Evolutionary conservation across 2,797 vertebrate species (phyloP).

Genomic region (Apodemus agrarius): DNA sequence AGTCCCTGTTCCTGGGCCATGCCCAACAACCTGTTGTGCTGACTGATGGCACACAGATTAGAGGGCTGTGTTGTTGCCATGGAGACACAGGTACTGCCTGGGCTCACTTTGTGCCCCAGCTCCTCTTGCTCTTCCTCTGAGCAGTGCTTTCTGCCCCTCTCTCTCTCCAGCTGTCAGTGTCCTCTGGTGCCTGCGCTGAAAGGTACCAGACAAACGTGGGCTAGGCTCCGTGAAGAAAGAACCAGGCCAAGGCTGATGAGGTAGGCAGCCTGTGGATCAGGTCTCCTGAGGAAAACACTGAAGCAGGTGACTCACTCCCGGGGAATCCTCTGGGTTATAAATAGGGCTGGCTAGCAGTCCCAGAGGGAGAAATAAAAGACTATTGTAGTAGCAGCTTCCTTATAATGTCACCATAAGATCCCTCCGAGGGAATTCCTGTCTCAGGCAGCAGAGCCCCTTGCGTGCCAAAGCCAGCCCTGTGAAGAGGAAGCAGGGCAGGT

Average conservation of each 20-base stretch:
- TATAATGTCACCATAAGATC: conserved; percentile 37
- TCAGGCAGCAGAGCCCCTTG: not conserved
- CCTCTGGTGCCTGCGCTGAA: not conserved
- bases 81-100: not conserved
- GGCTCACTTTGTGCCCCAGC: fast-evolving
- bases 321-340: conserved; percentile 64
- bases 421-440: conserved; percentile 26
- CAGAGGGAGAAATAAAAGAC: conserved; percentile 2
- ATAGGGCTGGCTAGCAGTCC: not conserved
- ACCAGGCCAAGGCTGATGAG: not conserved
- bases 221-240: not conserved
- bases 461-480: not conserved
- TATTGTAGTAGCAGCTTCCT: conserved; percentile 60
- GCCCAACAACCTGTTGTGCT: fast-evolving
- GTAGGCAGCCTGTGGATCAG: not conserved
- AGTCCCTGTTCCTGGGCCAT: not conserved
- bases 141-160: not conserved
- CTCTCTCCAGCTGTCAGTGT: not conserved
- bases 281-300: not conserved
- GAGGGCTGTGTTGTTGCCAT: not conserved
- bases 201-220: not conserved
- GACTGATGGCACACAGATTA: not conserved
- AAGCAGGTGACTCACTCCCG: conserved; percentile 46
- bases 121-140: not conserved
- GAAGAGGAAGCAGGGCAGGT: not conserved